Percentiles rank a stretch among this genome's conserved stretches.
Conservation (phyloP, 1,140 invertebrate species). For the Pomacea maculata region DNA sequence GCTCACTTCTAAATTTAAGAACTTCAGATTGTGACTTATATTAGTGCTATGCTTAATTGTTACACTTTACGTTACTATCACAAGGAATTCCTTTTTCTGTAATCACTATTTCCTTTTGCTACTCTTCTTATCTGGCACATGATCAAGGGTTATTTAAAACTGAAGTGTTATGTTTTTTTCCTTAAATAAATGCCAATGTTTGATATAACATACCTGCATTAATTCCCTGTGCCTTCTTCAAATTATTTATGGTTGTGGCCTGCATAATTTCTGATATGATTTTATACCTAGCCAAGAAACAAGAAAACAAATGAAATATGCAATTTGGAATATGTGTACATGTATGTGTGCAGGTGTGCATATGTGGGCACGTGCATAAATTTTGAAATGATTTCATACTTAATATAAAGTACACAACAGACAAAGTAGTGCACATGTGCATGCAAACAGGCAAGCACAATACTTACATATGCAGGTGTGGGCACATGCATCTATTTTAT, state of each 20-base stretch:
- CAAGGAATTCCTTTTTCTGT: neutral
- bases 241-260: slow-evolving; percentile 88
- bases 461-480: neutral
- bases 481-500: neutral
- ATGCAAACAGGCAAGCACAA: too few species aligned
- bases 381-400: neutral
- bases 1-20: too few species aligned
- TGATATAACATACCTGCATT: slow-evolving; percentile 65
- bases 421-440: too few species aligned
- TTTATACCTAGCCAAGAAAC: slow-evolving; percentile 73
- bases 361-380: neutral
- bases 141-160: too few species aligned
- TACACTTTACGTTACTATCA: too few species aligned
- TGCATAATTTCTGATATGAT: slow-evolving; percentile 93
- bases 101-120: neutral
- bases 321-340: neutral
- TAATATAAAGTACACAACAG: too few species aligned
- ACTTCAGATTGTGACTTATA: too few species aligned
- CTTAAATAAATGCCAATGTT: too few species aligned
- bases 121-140: too few species aligned
- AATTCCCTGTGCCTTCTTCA: slow-evolving; percentile 84
- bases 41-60: too few species aligned
- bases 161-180: too few species aligned
- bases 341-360: neutral
- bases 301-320: neutral